Conservation (phyloP, 1,140 invertebrate species). For the Dolichoris vasculosae region DNA sequence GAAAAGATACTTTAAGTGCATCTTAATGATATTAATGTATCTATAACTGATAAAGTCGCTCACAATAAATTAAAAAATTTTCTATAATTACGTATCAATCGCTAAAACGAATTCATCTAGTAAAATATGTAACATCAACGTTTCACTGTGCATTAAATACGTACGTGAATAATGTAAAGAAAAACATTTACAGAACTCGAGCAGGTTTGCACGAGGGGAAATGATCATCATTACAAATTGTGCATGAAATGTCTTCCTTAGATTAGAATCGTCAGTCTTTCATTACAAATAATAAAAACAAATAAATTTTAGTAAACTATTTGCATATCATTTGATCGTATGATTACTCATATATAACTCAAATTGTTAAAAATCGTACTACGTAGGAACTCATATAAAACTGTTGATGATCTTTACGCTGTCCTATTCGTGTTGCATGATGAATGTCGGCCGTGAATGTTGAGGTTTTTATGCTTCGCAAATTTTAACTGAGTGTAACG, state of each 20-base stretch:
- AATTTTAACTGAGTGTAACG: not conserved
- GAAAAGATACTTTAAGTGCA: not conserved
- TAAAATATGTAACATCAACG: too few species aligned
- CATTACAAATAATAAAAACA: not conserved
- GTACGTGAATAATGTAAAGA: not conserved
- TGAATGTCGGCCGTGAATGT: not conserved
- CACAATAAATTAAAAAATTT: not conserved
- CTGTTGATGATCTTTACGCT: constrained; percentile 38
- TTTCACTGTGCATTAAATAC: not conserved
- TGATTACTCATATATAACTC: not conserved
- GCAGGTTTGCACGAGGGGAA: not conserved
- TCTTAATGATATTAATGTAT: not conserved
- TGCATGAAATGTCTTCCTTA: not conserved
- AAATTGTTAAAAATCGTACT: constrained; percentile 49
- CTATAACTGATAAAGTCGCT: not conserved
- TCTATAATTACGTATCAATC: not conserved
- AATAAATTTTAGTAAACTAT: not conserved
- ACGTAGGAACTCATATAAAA: constrained; percentile 56
- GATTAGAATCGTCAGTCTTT: not conserved
- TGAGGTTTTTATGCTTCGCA: not conserved
- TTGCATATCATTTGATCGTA: not conserved
- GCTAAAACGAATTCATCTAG: not conserved
- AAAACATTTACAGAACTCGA: not conserved
- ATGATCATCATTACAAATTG: constrained; percentile 7
- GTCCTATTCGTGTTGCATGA: constrained; percentile 45